These are phyloP conservation scores for Drosophila chauvacae DNA, from an alignment of 1,140 invertebrate species.

Conservation along the genomic window DNA sequence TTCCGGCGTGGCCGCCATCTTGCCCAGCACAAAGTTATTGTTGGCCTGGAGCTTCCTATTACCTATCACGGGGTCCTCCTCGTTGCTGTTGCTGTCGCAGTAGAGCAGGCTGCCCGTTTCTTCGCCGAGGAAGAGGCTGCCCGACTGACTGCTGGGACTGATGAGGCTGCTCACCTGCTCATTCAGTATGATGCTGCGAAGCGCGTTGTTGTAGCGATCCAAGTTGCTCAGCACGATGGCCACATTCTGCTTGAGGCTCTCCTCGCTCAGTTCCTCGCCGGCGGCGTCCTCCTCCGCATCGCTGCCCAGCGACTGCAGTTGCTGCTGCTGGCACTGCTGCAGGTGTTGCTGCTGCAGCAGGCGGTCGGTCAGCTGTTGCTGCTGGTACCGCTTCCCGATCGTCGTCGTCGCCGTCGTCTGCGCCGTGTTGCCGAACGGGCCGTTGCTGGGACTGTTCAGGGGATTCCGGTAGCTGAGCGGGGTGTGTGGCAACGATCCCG, in stretches of 20 bases:
- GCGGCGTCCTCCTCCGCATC: conserved; percentile 38
- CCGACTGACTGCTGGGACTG: conserved; percentile 39
- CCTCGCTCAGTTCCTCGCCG: conserved; percentile 80
- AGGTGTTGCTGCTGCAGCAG: conserved; percentile 78
- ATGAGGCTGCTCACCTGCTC: conserved; percentile 72
- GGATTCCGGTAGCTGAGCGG: conserved; percentile 71
- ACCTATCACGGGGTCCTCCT: conserved; percentile 5
- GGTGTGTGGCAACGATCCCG: conserved; percentile 70
- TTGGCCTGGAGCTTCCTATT: conserved; percentile 24
- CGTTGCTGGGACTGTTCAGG: conserved; percentile 78
- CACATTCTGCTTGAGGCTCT: conserved; percentile 84
- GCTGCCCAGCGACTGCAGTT: conserved; percentile 61
- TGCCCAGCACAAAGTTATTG: conserved; percentile 55
- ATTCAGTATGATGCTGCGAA: conserved; percentile 83
- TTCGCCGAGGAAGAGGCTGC: conserved; percentile 58
- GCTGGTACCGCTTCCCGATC: conserved; percentile 70
- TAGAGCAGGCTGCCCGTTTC: conserved; percentile 32
- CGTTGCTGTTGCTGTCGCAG: conserved; percentile 40
- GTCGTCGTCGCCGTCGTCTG: conserved; percentile 51
- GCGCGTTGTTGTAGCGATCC: conserved; percentile 80
- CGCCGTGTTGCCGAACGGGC: conserved; percentile 57
- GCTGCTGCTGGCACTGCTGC: conserved; percentile 77
- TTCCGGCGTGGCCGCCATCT: conserved; percentile 85
- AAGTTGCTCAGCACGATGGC: conserved; percentile 84
- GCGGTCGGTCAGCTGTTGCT: conserved; percentile 80